phyloP scores from a whole-genome alignment of 1,140 invertebrate species.

The Calliopsis andreniformis region DNA sequence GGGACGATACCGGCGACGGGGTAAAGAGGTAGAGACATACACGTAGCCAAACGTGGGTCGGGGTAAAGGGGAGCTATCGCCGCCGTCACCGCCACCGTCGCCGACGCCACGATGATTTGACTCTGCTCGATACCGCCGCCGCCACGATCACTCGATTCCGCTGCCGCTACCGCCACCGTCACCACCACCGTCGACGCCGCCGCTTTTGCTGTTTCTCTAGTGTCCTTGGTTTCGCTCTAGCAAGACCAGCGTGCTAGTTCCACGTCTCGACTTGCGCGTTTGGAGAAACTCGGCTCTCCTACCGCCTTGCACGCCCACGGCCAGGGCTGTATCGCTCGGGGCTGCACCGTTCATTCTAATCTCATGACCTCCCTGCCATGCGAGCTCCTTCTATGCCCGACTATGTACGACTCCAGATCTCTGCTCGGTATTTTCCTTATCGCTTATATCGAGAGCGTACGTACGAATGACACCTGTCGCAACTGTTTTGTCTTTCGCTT shows the following conservation, averaged over 20 bases:
- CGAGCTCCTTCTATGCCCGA: background rate
- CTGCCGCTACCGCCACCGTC: conserved; percentile 14
- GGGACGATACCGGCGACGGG: conserved; percentile 47
- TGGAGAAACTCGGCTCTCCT: conserved; percentile 62
- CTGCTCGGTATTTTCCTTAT: conserved; percentile 16
- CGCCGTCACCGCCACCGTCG: conserved; percentile 36
- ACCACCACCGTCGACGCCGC: conserved; percentile 27
- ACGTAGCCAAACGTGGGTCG: conserved; percentile 69
- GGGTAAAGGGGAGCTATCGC: conserved; percentile 70
- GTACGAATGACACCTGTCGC: conserved; percentile 15
- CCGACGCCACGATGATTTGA: conserved; percentile 62
- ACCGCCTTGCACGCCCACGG: conserved; percentile 60
- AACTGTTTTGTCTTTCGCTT: background rate
- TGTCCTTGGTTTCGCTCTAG: conserved; percentile 73
- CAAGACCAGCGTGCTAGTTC: conserved; percentile 66
- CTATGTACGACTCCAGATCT: background rate
- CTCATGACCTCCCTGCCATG: conserved; percentile 27
- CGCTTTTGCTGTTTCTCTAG: conserved; percentile 57
- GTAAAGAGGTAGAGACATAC: conserved; percentile 57
- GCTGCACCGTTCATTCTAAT: conserved; percentile 44
- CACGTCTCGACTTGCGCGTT: conserved; percentile 62
- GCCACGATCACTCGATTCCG: conserved; percentile 58
- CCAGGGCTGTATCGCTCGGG: conserved; percentile 66
- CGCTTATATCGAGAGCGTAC: too few species aligned
- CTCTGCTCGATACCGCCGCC: conserved; percentile 57